Conservation (phyloP, 2,797 vertebrate species). For the Toxotes lorentzi region DNA sequence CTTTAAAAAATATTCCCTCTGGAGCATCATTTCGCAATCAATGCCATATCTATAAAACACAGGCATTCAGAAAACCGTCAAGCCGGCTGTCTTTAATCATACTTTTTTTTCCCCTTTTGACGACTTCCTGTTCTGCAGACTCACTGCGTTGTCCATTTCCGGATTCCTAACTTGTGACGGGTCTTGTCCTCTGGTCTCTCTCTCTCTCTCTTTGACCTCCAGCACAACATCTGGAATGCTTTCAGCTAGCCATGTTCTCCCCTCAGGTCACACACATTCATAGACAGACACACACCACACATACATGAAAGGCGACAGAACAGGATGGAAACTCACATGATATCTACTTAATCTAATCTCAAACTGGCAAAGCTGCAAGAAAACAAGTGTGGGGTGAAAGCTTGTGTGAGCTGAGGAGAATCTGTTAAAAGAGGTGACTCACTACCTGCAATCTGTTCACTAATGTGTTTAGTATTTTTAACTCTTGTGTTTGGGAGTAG, state of each 20-base stretch:
- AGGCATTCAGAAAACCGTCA: conserved; percentile 31
- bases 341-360: conserved; percentile 53
- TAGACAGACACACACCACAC: conserved; percentile 9
- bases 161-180: conserved; percentile 41
- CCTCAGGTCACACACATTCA: conserved; percentile 19
- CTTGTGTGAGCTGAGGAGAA: conserved; percentile 39
- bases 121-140: conserved; percentile 55
- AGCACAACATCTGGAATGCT: conserved; percentile 66
- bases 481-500: conserved; percentile 15
- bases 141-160: conserved; percentile 21
- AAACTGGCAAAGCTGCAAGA: conserved; percentile 49
- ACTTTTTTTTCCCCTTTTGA: conserved; percentile 23
- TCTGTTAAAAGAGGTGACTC: conserved; percentile 51
- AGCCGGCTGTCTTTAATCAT: background rate
- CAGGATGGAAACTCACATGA: conserved; percentile 39
- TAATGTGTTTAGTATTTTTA: conserved; percentile 40
- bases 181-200: conserved; percentile 38
- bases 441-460: conserved; percentile 47
- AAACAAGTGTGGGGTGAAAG: conserved; percentile 50
- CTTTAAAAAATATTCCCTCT: conserved; percentile 2
- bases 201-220: conserved; percentile 24
- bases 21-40: conserved; percentile 18
- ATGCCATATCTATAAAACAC: background rate
- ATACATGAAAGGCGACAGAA: conserved; percentile 29
- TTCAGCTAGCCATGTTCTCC: conserved; percentile 39